A percentile compares a stretch with the other conserved stretches of the same genome.
These are phyloP conservation scores for Chiloscyllium plagiosum DNA, from an alignment of 2,113 vertebrate species.

Conservation along the genomic window DNA sequence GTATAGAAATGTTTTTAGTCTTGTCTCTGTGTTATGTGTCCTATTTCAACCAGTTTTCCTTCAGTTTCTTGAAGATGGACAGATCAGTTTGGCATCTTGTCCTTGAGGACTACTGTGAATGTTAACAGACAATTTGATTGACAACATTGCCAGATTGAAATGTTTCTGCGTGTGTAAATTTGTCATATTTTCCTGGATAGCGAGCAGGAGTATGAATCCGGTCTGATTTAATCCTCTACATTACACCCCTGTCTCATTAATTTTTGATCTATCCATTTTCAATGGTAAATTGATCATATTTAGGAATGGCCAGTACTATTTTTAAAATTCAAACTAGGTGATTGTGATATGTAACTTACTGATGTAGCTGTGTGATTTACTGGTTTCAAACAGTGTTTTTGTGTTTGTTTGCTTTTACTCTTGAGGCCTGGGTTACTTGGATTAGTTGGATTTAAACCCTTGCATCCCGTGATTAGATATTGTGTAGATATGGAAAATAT, in stretches of 20 bases:
- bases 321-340: neutral
- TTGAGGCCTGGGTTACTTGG: neutral
- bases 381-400: neutral
- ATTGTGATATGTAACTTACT: neutral
- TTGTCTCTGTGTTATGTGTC: neutral
- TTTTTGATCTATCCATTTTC: no score
- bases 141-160: neutral
- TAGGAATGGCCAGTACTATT: neutral
- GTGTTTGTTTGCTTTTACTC: neutral
- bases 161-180: neutral
- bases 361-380: neutral
- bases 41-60: neutral
- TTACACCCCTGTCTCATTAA: neutral
- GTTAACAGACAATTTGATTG: neutral
- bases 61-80: neutral
- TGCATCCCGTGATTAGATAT: neutral
- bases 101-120: neutral
- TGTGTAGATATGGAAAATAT: neutral
- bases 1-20: neutral
- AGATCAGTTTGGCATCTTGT: neutral
- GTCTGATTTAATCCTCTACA: neutral
- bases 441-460: neutral
- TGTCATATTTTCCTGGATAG: neutral
- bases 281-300: neutral
- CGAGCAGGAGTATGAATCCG: neutral